Base-by-base conservation (phyloP, 1,140 invertebrate species). In the Melitaea cinxia region DNA sequence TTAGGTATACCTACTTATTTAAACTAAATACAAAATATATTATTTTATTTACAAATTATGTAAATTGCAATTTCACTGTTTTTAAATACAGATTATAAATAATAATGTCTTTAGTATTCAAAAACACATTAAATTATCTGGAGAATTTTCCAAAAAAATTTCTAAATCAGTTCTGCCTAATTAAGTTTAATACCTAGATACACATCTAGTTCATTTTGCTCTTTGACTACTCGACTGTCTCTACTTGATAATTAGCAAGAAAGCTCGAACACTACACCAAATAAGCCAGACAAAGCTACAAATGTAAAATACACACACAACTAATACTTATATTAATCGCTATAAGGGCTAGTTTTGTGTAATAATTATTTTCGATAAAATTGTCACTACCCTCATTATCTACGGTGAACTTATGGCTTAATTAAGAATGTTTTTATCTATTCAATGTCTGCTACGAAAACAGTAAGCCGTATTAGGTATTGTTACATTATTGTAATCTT, bases 211-310 rank as follows among this genome's bases (percentile, higher is more conserved):
- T n/a, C 4, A n/a, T 33, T 10, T 26, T 54, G 47, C 21, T 72
- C 73, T 62, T 37, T 70, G 64, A 19, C 19, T 37, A 33, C 59
- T 52, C 49, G 55, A 56, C 33, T 61, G 57, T 63, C 62, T 70
- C 55, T 60, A 67, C 50, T 61, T 66, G 49, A 75, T 71, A 73
- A 75, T 78, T 78, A 78, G 68, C 68, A 62, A 70, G 70, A 67
- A 71, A 71, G 67, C 69, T 61, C 37, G 65, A 73, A 68, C 68
- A 70, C 52, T 57, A 68, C 49, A 73, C 68, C 62, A 67, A 64
- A 75, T 71, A 71, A 71, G 70, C 61, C 42, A 59, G 45, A 54
- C 45, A 66, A 53, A 63, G 53, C 56, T 39, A 72, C 62, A 65
- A 70, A 53, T 35, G 54, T 70, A 28, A 45, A 37, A 14, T 42